phyloP scores from a whole-genome alignment of 2,113 vertebrate genomes.

The Catharus minimus region DNA sequence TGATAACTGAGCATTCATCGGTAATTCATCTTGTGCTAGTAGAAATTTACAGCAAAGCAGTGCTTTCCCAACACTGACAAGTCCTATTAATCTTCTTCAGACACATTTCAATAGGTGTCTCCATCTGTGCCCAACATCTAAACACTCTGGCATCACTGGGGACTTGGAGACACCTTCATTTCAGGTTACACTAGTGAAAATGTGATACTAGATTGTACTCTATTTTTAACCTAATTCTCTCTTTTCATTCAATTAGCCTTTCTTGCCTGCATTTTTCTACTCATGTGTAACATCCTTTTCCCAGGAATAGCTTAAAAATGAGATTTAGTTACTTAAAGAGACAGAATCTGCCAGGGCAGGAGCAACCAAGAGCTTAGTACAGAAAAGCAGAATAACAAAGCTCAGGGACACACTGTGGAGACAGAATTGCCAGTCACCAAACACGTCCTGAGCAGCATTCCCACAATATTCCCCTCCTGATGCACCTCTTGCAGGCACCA shows the following conservation, averaged over 20 bases:
- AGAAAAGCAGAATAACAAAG: slow-evolving; percentile 36
- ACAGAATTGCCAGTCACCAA: rapidly evolving
- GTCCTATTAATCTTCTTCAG: slow-evolving; percentile 90
- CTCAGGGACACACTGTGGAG: not conserved
- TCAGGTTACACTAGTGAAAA: slow-evolving; percentile 75
- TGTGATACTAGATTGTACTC: slow-evolving; percentile 73
- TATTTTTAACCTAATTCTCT: slow-evolving; percentile 79
- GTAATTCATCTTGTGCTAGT: slow-evolving; percentile 88
- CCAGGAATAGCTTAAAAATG: slow-evolving; percentile 56
- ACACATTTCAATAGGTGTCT: slow-evolving; percentile 90
- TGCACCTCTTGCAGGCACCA: not conserved
- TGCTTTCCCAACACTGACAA: slow-evolving; percentile 87
- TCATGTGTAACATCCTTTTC: slow-evolving; percentile 61
- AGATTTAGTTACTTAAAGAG: slow-evolving; percentile 64
- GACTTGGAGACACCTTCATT: slow-evolving; percentile 79
- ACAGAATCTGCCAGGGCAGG: slow-evolving; percentile 27
- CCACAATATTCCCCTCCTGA: not conserved
- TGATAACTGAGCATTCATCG: slow-evolving; percentile 86
- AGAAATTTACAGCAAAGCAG: slow-evolving; percentile 87
- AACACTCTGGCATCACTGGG: slow-evolving; percentile 75
- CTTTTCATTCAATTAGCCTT: slow-evolving; percentile 79
- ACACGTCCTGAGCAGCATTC: not conserved
- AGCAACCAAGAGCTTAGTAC: slow-evolving; percentile 24
- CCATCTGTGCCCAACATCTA: slow-evolving; percentile 84
- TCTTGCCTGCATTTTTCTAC: slow-evolving; percentile 72